Evolutionary conservation across 2,797 vertebrate species (phyloP).

Genomic region (Lophotriccus pileatus): DNA sequence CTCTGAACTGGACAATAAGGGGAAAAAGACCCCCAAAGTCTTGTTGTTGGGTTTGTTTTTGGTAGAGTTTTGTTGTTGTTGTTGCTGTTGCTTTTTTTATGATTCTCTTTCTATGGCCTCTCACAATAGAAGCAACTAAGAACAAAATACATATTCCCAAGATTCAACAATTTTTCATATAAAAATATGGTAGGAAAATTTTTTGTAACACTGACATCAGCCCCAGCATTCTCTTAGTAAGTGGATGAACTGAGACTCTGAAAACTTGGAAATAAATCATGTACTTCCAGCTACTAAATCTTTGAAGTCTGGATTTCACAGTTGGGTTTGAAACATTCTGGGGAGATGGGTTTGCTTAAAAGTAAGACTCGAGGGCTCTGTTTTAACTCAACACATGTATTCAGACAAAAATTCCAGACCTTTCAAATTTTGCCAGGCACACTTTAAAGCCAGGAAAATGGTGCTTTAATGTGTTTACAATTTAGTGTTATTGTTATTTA

Average conservation of each 20-base stretch:
- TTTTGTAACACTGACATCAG: neutral
- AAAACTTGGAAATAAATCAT: neutral
- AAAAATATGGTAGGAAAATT: neutral
- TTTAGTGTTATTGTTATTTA: neutral
- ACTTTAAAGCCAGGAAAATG: neutral
- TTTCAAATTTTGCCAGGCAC: neutral
- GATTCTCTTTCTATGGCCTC: neutral
- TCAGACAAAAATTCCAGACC: neutral
- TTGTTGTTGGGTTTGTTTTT: neutral
- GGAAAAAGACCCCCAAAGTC: rapidly evolving
- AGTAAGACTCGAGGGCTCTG: neutral
- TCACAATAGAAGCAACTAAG: neutral
- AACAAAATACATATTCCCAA: neutral
- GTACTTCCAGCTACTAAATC: neutral
- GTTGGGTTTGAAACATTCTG: neutral
- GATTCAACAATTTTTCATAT: neutral
- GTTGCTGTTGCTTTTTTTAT: neutral
- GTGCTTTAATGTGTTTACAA: neutral
- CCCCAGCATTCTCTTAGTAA: neutral
- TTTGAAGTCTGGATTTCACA: neutral
- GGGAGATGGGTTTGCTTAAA: neutral
- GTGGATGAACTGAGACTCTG: neutral
- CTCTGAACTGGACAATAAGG: neutral
- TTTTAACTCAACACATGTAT: neutral
- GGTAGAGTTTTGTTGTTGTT: neutral